These are phyloP conservation scores for Chlorops oryzae DNA, from an alignment of 1,140 invertebrate genomes.

Conservation along the genomic window DNA sequence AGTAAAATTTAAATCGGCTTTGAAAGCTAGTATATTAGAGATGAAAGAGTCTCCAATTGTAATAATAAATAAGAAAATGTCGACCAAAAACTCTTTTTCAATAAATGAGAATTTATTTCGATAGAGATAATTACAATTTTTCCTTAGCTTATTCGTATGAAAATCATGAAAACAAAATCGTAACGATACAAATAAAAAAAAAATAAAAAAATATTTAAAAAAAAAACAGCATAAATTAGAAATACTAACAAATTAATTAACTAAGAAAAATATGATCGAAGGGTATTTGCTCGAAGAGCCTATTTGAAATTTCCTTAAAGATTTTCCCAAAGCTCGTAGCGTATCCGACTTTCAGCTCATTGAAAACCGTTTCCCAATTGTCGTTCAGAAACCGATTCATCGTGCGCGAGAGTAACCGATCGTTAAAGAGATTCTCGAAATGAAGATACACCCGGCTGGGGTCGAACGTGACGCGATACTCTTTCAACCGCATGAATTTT, in stretches of 20 bases:
- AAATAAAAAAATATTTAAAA: too few relatives aligned
- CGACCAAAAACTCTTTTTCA: too few relatives aligned
- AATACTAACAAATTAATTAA: constrained; percentile 17
- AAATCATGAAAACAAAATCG: too few relatives aligned
- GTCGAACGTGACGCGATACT: constrained; percentile 54
- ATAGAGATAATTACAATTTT: too few relatives aligned
- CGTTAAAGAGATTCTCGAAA: constrained; percentile 60
- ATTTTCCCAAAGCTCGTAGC: constrained; percentile 57
- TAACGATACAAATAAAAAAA: too few relatives aligned
- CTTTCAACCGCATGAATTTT: constrained; percentile 55
- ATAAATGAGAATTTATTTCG: too few relatives aligned
- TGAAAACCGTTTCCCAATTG: constrained; percentile 60
- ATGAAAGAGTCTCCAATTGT: too few relatives aligned
- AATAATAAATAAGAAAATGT: too few relatives aligned
- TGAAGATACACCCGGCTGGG: constrained; percentile 52
- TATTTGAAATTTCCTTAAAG: constrained; percentile 57
- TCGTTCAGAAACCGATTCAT: constrained; percentile 60
- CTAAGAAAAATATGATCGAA: constrained; percentile 57
- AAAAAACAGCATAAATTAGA: too few relatives aligned
- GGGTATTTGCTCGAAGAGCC: constrained; percentile 58
- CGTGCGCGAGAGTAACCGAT: constrained; percentile 52
- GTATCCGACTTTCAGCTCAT: constrained; percentile 58
- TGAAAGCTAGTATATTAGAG: too few relatives aligned
- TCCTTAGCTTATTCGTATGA: too few relatives aligned
- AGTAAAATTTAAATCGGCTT: too few relatives aligned